A percentile compares a stretch with the other conserved stretches of the same genome.
Evolutionary conservation across 2,888 invertebrate genomes (phyloP).

Genomic region (Synergus laeviventris): DNA sequence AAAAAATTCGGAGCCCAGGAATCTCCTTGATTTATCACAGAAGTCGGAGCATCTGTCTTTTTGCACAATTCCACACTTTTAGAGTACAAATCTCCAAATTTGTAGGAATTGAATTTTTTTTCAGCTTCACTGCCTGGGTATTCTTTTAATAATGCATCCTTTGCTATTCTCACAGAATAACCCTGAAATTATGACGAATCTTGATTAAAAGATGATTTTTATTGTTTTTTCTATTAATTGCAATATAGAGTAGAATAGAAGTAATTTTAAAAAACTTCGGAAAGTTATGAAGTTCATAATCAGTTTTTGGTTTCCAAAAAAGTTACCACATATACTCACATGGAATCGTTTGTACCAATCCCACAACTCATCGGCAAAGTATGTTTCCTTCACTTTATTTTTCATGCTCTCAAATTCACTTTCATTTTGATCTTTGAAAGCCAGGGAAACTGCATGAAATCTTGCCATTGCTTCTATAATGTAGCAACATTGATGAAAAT

Average conservation of each 20-base stretch:
- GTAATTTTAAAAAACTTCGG: too few species aligned
- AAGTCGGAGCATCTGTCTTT: conserved; percentile 69
- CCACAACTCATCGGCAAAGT: conserved; percentile 62
- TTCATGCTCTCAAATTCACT: conserved; percentile 67
- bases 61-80: conserved; percentile 76
- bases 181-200: conserved; percentile 49
- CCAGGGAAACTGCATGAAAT: conserved; percentile 77
- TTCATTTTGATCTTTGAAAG: conserved; percentile 73
- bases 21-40: conserved; percentile 84
- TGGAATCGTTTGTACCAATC: conserved; percentile 69
- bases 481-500: conserved; percentile 65
- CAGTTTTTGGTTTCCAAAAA: conserved; percentile 37
- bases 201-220: not conserved
- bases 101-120: conserved; percentile 78
- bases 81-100: conserved; percentile 77
- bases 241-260: too few species aligned
- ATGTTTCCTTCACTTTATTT: conserved; percentile 66
- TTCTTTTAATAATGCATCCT: conserved; percentile 82
- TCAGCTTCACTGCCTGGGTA: conserved; percentile 80
- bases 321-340: conserved; percentile 61
- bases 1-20: conserved; percentile 88
- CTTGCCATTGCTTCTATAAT: conserved; percentile 74
- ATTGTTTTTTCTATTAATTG: too few species aligned
- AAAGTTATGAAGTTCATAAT: too few species aligned
- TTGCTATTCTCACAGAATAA: conserved; percentile 72